phyloP scores from a whole-genome alignment of 2,797 vertebrate genomes.

The Chiroxiphia lanceolata region DNA sequence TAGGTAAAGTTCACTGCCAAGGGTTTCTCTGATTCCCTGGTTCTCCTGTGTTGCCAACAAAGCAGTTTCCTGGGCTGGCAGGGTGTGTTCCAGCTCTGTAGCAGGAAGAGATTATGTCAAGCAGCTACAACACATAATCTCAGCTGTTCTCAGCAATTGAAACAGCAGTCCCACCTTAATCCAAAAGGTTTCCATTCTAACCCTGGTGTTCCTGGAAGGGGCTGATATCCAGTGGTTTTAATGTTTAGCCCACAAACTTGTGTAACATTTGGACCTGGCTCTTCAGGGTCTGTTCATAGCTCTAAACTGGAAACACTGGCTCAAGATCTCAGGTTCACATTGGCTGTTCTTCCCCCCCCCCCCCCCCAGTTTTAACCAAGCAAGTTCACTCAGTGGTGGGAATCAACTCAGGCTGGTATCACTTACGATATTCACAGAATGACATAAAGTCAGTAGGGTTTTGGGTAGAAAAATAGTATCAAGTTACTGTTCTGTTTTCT shows the following conservation, averaged over 20 bases:
- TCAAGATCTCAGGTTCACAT: not conserved
- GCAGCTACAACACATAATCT: not conserved
- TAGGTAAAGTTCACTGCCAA: not conserved
- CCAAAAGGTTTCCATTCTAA: not conserved
- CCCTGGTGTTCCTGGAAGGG: not conserved
- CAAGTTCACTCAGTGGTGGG: not conserved
- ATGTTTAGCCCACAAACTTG: not conserved
- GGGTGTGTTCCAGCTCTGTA: not conserved
- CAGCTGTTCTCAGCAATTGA: not conserved
- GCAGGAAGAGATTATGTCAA: not conserved
- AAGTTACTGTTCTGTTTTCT: not conserved
- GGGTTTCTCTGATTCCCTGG: not conserved
- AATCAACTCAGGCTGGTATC: not conserved
- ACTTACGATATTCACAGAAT: not conserved
- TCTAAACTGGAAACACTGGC: not conserved
- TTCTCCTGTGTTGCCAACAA: not conserved
- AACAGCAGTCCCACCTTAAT: not conserved
- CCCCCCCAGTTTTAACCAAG: not conserved
- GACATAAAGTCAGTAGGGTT: not conserved
- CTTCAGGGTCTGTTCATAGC: not conserved
- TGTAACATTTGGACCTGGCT: not conserved
- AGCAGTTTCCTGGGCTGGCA: not conserved
- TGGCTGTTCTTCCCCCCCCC: not conserved
- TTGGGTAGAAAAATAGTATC: not conserved
- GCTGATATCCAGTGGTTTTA: not conserved